phyloP scores from a whole-genome alignment of 2,113 vertebrate genomes.

The Ammodytes dubius region DNA sequence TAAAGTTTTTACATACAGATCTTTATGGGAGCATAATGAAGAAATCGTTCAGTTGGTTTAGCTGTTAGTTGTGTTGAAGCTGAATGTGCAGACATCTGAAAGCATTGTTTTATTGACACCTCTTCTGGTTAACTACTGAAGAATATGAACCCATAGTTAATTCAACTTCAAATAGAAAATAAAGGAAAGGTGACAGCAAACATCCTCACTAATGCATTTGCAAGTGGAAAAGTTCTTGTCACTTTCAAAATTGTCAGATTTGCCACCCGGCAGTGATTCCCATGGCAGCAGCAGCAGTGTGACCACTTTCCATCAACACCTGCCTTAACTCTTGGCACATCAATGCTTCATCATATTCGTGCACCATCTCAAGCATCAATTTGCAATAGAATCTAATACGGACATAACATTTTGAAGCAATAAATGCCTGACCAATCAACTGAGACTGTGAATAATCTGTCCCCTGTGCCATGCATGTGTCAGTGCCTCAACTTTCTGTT shows the following conservation, averaged over 20 bases:
- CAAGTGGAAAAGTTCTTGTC: slow-evolving; percentile 26
- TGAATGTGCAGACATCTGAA: background rate
- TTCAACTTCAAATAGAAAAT: background rate
- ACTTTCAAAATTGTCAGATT: slow-evolving; percentile 10
- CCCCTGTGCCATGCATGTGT: background rate
- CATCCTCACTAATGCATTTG: background rate
- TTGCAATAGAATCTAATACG: background rate
- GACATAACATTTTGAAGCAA: slow-evolving; percentile 35
- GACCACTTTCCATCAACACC: slow-evolving; percentile 42
- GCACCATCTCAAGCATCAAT: slow-evolving; percentile 11
- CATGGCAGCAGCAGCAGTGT: slow-evolving; percentile 39
- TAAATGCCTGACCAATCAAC: slow-evolving; percentile 30
- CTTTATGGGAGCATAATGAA: background rate
- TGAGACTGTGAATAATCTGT: slow-evolving; percentile 33
- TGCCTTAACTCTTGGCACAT: slow-evolving; percentile 7
- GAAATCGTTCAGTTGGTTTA: background rate
- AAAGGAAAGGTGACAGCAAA: background rate
- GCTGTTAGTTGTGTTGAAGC: background rate
- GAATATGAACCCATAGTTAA: background rate
- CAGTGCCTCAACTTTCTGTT: slow-evolving; percentile 2
- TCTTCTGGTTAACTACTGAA: background rate
- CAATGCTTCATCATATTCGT: slow-evolving; percentile 24
- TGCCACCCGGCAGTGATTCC: slow-evolving; percentile 29
- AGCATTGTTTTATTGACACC: background rate
- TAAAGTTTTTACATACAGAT: background rate